Evolutionary conservation across 2,113 vertebrate species (phyloP).

Genomic region (Oreocharis arfaki): DNA sequence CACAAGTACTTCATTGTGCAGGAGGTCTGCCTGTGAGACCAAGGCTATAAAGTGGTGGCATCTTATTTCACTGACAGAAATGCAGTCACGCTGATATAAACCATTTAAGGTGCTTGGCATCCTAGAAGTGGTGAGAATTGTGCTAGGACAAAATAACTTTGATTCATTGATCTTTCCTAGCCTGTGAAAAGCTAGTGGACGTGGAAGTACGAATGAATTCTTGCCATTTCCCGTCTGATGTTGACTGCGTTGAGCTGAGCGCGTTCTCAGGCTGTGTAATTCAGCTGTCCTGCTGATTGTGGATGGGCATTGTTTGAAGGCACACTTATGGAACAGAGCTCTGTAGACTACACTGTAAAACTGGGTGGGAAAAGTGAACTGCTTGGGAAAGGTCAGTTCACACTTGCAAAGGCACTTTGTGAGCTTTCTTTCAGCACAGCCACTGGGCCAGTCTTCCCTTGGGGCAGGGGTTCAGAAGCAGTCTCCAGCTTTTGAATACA

Average conservation of each 20-base stretch:
- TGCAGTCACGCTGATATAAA: not conserved
- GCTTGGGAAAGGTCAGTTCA: not conserved
- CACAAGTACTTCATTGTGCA: conserved; percentile 40
- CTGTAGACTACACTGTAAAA: not conserved
- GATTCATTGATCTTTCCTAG: not conserved
- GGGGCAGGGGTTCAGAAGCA: not conserved
- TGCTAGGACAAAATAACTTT: not conserved
- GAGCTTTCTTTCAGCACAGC: not conserved
- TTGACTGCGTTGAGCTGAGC: not conserved
- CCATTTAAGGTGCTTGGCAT: not conserved
- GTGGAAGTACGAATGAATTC: not conserved
- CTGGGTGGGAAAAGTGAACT: not conserved
- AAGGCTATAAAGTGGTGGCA: not conserved
- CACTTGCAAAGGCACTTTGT: not conserved
- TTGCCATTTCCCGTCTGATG: not conserved
- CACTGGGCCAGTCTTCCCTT: not conserved
- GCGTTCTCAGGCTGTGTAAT: not conserved
- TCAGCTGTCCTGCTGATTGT: not conserved
- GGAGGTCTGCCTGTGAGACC: not conserved
- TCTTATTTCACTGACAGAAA: conserved; percentile 53
- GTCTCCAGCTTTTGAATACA: not conserved
- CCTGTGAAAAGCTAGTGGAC: not conserved
- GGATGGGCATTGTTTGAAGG: not conserved
- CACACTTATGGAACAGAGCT: not conserved
- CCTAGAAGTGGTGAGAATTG: not conserved